Base-by-base conservation (phyloP, 92 coral and sea anemone genomes). In the Zoanthus sansibaricus region DNA sequence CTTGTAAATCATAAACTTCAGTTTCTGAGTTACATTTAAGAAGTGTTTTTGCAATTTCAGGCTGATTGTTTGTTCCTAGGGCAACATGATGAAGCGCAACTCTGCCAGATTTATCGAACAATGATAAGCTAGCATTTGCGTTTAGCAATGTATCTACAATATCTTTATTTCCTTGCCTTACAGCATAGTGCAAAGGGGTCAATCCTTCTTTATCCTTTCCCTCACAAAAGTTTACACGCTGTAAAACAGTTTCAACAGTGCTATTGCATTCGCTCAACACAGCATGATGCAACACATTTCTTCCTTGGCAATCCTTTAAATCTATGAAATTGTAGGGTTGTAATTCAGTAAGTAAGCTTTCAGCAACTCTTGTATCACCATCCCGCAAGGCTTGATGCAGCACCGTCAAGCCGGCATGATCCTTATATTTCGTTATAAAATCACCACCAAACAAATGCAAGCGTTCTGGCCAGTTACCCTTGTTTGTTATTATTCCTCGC, bases 21-120 rank as follows among this genome's bases (percentile, higher is more conserved):
- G 71, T 31, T 42, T 42, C 7, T 7, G 83, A 61, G 3, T 67
- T 21, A 30, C 13, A 18, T n/a, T 0, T 44, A 7, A 78, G 17
- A 61, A 78, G 55, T 17, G 15, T 7, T 61, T 62, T 66, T 3
- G 54, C 51, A 12, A 78, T 61, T 7, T 78, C 52, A 9, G 16
- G 3, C 59, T 78, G 83, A 33, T 61, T 9, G 59, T 61, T 61
- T 12, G 21, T 62, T 44, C 71, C 83, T 16, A n/a, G 72, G 59
- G 55, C 51, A 25, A 46, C 83, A 59, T 78, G 48, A 61, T 78
- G 83, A 61, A 78, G 83, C 9, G 83, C 56, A 8, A 15, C 3
- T 48, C 25, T 78, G n/a, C 83, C 83, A 61, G 32, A 62, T 3
- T 78, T 59, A 61, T 78, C 83, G 42, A 10, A 5, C 17, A 59